Evolutionary conservation across 1,140 invertebrate genomes (phyloP).

Genomic region (Pectinophora gossypiella): DNA sequence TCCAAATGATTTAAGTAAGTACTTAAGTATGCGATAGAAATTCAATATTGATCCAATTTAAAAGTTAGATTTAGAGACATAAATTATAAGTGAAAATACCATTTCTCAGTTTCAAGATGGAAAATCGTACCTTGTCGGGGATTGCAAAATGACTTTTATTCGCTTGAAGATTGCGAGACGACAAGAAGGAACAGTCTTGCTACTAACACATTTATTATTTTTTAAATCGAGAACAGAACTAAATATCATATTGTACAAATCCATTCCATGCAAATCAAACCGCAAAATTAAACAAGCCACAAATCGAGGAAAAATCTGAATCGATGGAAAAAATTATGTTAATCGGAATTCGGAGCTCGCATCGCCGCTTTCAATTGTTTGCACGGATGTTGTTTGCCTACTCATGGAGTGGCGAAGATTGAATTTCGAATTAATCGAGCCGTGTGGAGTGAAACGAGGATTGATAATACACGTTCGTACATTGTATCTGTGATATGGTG

Average conservation of each 20-base stretch:
- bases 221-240: too few species aligned
- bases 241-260: too few species aligned
- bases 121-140: too few species aligned
- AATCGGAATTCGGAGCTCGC: neutral
- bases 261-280: constrained; percentile 1
- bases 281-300: neutral
- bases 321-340: neutral
- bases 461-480: too few species aligned
- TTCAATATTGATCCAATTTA: constrained; percentile 6
- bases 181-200: too few species aligned
- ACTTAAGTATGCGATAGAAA: constrained; percentile 10
- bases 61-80: neutral
- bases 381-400: constrained; percentile 4
- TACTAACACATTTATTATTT: too few species aligned
- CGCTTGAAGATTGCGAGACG: too few species aligned
- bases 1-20: constrained; percentile 5
- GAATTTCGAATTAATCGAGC: constrained; percentile 9
- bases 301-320: neutral
- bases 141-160: too few species aligned
- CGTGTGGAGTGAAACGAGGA: neutral
- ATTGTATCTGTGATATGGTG: too few species aligned
- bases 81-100: too few species aligned
- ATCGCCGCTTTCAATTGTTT: neutral
- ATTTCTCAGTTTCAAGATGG: too few species aligned
- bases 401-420: constrained; percentile 6